A percentile compares a stretch with the other conserved stretches of the same genome.
Evolutionary conservation across 2,797 vertebrate genomes (phyloP).

Genomic region (Poliocrania exsul): DNA sequence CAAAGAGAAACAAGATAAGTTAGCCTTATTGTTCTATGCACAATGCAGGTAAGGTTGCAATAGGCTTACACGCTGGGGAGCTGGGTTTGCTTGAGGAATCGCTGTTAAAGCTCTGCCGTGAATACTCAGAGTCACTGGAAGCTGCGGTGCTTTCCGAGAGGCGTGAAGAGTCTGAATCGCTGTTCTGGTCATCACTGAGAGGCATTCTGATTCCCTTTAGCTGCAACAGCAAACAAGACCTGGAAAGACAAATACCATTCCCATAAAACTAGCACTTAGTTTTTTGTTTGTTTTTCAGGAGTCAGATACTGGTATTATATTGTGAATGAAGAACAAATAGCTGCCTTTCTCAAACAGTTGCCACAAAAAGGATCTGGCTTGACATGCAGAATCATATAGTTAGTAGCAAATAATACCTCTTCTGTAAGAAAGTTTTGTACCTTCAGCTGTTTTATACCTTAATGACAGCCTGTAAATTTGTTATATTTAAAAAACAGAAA

Average conservation of each 20-base stretch:
- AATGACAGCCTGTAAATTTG: neutral
- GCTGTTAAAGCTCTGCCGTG: constrained; percentile 89
- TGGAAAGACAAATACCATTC: constrained; percentile 26
- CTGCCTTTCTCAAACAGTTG: neutral
- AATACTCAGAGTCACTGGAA: constrained; percentile 85
- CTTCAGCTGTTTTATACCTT: neutral
- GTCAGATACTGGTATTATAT: neutral
- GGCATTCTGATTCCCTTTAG: constrained; percentile 83
- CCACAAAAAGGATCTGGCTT: neutral
- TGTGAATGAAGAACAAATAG: neutral
- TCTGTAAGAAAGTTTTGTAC: neutral
- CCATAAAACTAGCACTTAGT: neutral
- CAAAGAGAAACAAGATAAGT: neutral
- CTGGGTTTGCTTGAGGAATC: constrained; percentile 90
- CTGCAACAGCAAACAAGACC: constrained; percentile 30
- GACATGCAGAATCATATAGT: neutral
- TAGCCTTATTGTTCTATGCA: neutral
- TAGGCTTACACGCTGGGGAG: constrained; percentile 88
- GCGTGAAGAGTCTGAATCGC: constrained; percentile 85
- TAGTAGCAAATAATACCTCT: neutral
- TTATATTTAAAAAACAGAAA: neutral
- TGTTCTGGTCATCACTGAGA: constrained; percentile 84
- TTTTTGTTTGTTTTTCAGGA: neutral
- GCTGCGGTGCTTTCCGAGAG: constrained; percentile 85
- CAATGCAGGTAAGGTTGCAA: neutral